Base-by-base conservation (phyloP, 2,888 invertebrate species). In the Aquatica leii region DNA sequence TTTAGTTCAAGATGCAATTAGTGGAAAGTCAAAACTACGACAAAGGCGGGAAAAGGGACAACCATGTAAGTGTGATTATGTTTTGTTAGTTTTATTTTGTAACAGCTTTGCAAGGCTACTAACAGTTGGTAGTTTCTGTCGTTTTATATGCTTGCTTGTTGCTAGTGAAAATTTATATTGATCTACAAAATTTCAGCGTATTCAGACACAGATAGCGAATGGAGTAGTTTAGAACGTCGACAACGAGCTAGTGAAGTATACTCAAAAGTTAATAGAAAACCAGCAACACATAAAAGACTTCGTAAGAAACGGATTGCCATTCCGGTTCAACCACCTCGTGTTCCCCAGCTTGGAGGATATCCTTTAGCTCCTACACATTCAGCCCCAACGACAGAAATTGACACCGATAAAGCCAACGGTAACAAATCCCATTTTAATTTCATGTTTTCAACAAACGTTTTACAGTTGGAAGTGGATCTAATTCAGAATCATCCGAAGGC, bases 141-240 rank as follows among this genome's bases (percentile, higher is more conserved):
- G n/a, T n/a, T n/a, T n/a, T n/a, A n/a, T n/a, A n/a, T n/a, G n/a
- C n/a, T n/a, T n/a, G n/a, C n/a, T n/a, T n/a, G n/a, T n/a, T n/a
- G n/a, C n/a, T n/a, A n/a, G n/a, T n/a, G n/a, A n/a, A n/a, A n/a
- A 24, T 24, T 59, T 56, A 48, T 31, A 40, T 56, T 51, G 34
- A 43, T 17, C 15, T 46, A 4, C 4, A 15, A 51, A 48, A 17
- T 51, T 65, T 48, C 77, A 90, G 91, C 91, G 59, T 92, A 92
- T 81, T 93, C 93, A 61, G 95, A 96, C 81, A 94, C 95, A 4
- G 95, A 96, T 81, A 94, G 94, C 72, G 95, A 95, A 70, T 92
- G 90, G 78, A 93, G 92, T 72, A 92, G 92, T 67, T 72, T 81
- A 59, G 83, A 86, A 65, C 79, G 84, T 61, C 84, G 88, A 66